phyloP scores from a whole-genome alignment of 2,113 vertebrate species.

The Sorex fumeus region DNA sequence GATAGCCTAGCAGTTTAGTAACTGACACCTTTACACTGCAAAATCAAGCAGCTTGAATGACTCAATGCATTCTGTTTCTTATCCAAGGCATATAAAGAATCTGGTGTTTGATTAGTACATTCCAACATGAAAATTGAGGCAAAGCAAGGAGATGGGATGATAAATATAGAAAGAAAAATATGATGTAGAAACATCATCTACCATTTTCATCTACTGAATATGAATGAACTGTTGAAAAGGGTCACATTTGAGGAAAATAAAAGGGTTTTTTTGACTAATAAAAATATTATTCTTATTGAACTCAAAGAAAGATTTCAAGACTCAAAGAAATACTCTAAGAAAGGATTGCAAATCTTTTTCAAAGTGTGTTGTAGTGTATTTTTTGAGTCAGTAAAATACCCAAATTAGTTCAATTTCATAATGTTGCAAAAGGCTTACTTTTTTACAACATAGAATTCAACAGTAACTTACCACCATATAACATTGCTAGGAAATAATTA shows the following conservation, averaged over 20 bases:
- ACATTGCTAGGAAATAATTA: background rate
- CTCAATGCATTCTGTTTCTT: constrained; percentile 43
- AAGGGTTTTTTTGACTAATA: background rate
- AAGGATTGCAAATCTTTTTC: background rate
- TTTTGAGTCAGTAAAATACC: background rate
- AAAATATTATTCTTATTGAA: constrained; percentile 30
- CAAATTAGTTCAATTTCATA: constrained; percentile 31
- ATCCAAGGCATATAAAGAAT: constrained; percentile 46
- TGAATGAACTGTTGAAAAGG: background rate
- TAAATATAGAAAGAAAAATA: background rate
- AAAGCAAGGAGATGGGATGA: background rate
- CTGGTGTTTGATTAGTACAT: constrained; percentile 52
- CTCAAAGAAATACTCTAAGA: background rate
- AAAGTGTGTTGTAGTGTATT: background rate
- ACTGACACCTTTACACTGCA: constrained; percentile 30
- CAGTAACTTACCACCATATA: background rate
- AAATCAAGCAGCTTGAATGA: constrained; percentile 59
- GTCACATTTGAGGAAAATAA: constrained; percentile 41
- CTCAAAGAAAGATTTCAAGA: background rate
- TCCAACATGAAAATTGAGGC: background rate
- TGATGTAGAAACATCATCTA: background rate
- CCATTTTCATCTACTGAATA: background rate
- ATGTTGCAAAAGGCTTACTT: background rate
- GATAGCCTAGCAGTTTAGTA: constrained; percentile 73
- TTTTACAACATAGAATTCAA: background rate